Percentiles rank a stretch among this genome's conserved stretches.
Conservation (phyloP, 30 jellyfish, hydroid and myxozoan species). For the Sanderia malayensis region DNA sequence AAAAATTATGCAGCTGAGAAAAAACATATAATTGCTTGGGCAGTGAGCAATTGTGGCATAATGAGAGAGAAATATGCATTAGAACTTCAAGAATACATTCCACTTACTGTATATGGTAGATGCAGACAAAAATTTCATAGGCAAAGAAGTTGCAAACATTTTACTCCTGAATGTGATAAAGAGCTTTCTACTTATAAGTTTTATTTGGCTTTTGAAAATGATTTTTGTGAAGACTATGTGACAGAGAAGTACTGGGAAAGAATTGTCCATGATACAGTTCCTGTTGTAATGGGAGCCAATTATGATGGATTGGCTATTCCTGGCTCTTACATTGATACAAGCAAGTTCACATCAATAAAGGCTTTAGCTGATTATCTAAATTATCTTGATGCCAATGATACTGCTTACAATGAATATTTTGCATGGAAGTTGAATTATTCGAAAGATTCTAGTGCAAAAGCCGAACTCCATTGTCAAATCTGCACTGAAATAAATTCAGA, state of each 20-base stretch:
- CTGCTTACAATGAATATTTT: constrained; percentile 69
- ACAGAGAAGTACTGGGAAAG: constrained; percentile 78
- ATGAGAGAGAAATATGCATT: constrained; percentile 47
- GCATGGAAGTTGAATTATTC: constrained; percentile 44
- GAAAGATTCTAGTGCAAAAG: constrained; percentile 13
- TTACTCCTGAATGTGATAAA: constrained; percentile 30
- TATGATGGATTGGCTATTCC: constrained; percentile 71
- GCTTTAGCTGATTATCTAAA: constrained; percentile 69
- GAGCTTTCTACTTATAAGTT: constrained; percentile 59
- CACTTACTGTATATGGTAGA: constrained; percentile 73
- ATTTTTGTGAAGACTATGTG: constrained; percentile 71
- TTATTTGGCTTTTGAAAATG: constrained; percentile 77
- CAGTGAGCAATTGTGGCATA: constrained; percentile 78
- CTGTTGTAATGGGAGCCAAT: constrained; percentile 87
- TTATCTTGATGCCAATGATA: constrained; percentile 66
- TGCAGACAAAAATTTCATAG: constrained; percentile 58
- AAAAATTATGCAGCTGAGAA: background rate
- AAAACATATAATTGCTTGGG: constrained; percentile 44
- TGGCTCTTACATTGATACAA: constrained; percentile 80
- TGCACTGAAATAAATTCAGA: constrained; percentile 56
- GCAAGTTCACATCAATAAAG: constrained; percentile 58
- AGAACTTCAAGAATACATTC: constrained; percentile 63
- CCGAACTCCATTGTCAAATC: constrained; percentile 26
- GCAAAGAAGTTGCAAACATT: constrained; percentile 46
- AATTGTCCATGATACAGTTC: constrained; percentile 46